Percentiles rank a stretch among this genome's conserved stretches.
Conservation (phyloP, 2,113 vertebrate species). For the Psittacula cyanocephala region DNA sequence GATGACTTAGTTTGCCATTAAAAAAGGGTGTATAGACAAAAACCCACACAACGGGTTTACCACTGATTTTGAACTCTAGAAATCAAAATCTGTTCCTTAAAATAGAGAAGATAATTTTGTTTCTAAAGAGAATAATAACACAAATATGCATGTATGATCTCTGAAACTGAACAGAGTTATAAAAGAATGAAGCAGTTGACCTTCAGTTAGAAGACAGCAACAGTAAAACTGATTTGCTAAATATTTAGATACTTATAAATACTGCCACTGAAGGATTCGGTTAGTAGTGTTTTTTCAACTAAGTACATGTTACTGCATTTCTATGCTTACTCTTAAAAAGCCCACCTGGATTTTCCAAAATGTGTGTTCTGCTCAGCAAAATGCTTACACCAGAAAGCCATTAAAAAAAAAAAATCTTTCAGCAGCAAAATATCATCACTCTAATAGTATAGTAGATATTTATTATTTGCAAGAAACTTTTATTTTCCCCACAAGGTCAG, state of each 20-base stretch:
- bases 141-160: not conserved
- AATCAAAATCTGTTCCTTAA: not conserved
- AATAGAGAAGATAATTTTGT: not conserved
- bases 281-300: not conserved
- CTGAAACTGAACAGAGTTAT: not conserved
- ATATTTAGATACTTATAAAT: not conserved
- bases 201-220: not conserved
- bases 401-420: not conserved
- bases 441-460: not conserved
- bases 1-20: slow-evolving; percentile 23
- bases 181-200: not conserved
- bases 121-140: not conserved
- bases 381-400: not conserved
- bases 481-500: not conserved
- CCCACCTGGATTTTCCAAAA: not conserved
- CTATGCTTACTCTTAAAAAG: not conserved
- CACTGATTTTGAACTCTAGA: slow-evolving; percentile 11
- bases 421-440: not conserved
- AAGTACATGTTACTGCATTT: not conserved
- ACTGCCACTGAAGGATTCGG: not conserved
- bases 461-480: not conserved
- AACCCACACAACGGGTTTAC: not conserved
- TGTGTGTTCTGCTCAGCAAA: not conserved
- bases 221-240: not conserved
- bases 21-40: slow-evolving; percentile 25